Evolutionary conservation across 2,113 vertebrate genomes (phyloP), one percentile per base, ranked within the genome.

Genomic region (Saccopteryx bilineata): DNA sequence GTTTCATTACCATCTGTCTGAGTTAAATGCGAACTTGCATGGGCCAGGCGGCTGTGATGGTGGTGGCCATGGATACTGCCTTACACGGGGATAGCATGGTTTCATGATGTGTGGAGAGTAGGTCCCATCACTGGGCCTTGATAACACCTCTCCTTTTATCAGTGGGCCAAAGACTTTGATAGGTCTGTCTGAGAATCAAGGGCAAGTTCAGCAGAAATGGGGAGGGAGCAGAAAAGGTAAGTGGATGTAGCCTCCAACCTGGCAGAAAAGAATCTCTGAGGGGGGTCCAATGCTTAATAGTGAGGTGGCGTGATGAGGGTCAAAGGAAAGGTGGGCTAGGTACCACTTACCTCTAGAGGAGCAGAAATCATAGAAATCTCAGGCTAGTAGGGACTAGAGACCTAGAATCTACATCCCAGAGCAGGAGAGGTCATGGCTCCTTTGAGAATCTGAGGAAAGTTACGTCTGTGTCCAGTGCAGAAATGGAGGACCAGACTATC

Each of bases 61-160:
- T 39, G 39, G 39, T 39, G 39, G 39, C 39, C 39, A 39, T 39
- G 39, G 39, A 2, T 39, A 39, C 39, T 39, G 39, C 39, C 39
- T 39, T 39, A 39, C 39, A 39, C 31, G 93, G 48, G 50, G 60
- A 50, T 13, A 26, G 79, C 69, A 54, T 23, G 80, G 54, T 50
- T 71, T 63, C 66, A 18, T 33, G 68, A 31, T 15, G 15, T 52
- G 23, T 23, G 76, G 65, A 72, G 65, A 90, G 46, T 9, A 58
- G 76, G 39, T 48, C 61, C 46, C 17, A 0, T 4, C 54, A 31
- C 23, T 24, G 8, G 78, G 18, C 48, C n/a, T 90, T 33, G 91
- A 94, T 91, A 97, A 91, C 56, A 85, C 39, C 46, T 71, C 33
- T 65, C 1, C 12, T 52, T 54, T 39, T 93, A 89, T 97, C 93